Base-by-base conservation (phyloP, 2,888 invertebrate genomes). In the Spilarctia lutea region DNA sequence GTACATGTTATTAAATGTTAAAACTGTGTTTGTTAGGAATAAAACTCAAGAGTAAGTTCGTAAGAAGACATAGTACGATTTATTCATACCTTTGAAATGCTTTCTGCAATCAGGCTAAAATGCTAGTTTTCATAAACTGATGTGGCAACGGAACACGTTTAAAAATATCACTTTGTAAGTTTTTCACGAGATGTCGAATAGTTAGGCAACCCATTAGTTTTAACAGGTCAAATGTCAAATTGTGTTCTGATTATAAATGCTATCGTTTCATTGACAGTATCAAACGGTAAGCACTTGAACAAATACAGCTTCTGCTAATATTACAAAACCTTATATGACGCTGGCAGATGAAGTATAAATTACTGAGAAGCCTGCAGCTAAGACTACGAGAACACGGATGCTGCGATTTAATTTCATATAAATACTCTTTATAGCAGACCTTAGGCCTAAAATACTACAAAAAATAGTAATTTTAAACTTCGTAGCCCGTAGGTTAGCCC, bases 211-310 rank as follows among this genome's bases (percentile, higher is more conserved):
- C n/a, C 24, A 52, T 56, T 56, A 24, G 20, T n/a, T 60, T 30
- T 63, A 30, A 13, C 30, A 48, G 18, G 24, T 52, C 45, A 45
- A 16, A 45, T 33, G 20, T 69, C 42, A 70, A 70, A 60, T 63
- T 70, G 70, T 70, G 35, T 69, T 52, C n/a, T 35, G 35, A 69
- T 56, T 56, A 35, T 33, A 24, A 77, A 69, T 73, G 71, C 48
- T 66, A 65, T 65, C n/a, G 71, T 75, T 81, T 75, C 68, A 65
- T 56, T 33, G 42, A 67, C 69, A 63, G 66, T 56, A 77, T 75
- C 67, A 73, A 81, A 73, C 69, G 56, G 74, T 68, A 70, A 39
- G 74, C 45, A 74, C 72, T 65, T 72, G 66, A 63, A 71, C 30
- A 65, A 65, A 68, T 52, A 76, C 63, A 67, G 66, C 67, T 66